Evolutionary conservation across 2,888 invertebrate species (phyloP).

Genomic region (Hydropsyche betteni): DNA sequence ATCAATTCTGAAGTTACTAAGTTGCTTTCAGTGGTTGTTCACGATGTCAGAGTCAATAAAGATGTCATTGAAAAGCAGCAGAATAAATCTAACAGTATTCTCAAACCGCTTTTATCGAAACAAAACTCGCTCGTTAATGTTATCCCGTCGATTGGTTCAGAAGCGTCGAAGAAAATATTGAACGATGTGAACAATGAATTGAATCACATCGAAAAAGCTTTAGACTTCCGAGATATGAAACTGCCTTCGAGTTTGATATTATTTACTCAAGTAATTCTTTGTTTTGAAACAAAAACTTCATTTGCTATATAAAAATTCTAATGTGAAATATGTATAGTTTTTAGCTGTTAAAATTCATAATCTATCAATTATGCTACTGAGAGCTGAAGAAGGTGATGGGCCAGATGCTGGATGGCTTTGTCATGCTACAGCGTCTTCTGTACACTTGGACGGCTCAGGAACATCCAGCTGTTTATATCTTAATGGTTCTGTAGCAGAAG

Average conservation of each 20-base stretch:
- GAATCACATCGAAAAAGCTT: conserved; percentile 56
- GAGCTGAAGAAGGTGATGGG: conserved; percentile 60
- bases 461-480: conserved; percentile 73
- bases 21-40: conserved; percentile 81
- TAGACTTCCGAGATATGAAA: conserved; percentile 79
- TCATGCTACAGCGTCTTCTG: conserved; percentile 75
- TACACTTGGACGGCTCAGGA: conserved; percentile 76
- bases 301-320: conserved; percentile 12
- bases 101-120: conserved; percentile 64
- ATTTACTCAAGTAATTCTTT: conserved; percentile 76
- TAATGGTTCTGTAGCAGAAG: conserved; percentile 75
- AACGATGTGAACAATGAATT: conserved; percentile 54
- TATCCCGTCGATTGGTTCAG: conserved; percentile 26
- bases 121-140: conserved; percentile 58
- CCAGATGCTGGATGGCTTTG: conserved; percentile 75
- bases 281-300: conserved; percentile 23
- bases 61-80: conserved; percentile 64
- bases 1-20: conserved; percentile 90
- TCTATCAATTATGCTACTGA: conserved; percentile 70
- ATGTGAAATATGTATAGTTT: conserved; percentile 66
- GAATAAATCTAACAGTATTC: conserved; percentile 52
- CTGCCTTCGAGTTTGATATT: conserved; percentile 82
- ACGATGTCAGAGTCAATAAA: conserved; percentile 82
- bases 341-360: conserved; percentile 86
- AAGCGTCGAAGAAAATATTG: conserved; percentile 53